Evolutionary conservation across 1,140 invertebrate species (phyloP), one percentile per base, ranked within the genome.

Genomic region (Andrena cerasifolii): DNA sequence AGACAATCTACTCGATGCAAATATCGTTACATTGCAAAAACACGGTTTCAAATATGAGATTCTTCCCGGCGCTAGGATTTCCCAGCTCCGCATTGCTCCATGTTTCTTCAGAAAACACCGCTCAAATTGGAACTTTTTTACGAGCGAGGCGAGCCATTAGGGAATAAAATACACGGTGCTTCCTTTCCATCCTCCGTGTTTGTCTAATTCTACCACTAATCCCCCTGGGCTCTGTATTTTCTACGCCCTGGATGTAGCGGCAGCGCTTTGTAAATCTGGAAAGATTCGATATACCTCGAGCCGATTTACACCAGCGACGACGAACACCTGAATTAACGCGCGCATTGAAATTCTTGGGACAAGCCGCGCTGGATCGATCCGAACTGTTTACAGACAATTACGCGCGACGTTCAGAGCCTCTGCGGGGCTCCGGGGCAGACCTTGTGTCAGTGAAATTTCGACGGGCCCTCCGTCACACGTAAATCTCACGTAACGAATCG

Each of bases 401-500:
- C 16, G 18, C 36, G 4, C n/a, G 16, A 3, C 16, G 16, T 18
- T 16, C n/a, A 5, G 2, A 5, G 14, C 45, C 4, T 4, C 10
- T 14, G 18, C 1, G 5, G 16, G 5, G 45, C 45, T 18, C 45
- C 45, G n/a, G 10, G 54, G 6, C 16, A 18, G 4, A 8, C 14
- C 56, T 28, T 56, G 31, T 31, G 10, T 40, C 58, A 24, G 58
- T 61, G n/a, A 61, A 33, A 61, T 61, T 61, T 24, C 58, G 10
- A 33, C 36, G n/a, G 24, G 33, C 6, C 2, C 21, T 3, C 14
- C 47, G 8, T 33, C 40, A 31, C 33, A 18, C 1, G 3, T n/a
- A 36, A 66, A 24, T 24, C 49, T 47, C 33, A 2, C 45, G n/a
- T 63, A 78, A 73, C 68, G 62, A 73, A 78, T 78, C 58, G 56